Conservation (phyloP, 2,113 vertebrate species). For the Miniopterus natalensis region DNA sequence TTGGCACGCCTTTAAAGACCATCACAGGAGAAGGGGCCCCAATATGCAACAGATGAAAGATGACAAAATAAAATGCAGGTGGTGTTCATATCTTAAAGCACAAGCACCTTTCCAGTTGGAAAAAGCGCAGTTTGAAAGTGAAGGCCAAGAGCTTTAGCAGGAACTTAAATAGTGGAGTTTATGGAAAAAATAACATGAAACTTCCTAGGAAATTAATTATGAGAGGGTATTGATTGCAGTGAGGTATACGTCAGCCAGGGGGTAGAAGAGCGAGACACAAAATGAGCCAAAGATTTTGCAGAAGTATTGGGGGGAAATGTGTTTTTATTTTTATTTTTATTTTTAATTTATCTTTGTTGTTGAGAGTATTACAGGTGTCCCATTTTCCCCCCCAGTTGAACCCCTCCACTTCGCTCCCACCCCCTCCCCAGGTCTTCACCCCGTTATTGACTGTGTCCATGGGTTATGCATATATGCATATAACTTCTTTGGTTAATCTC, state of each 20-base stretch:
- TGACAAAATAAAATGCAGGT: background rate
- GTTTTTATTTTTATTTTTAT: too few species aligned
- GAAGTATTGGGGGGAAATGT: background rate
- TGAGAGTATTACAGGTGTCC: too few species aligned
- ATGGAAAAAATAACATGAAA: background rate
- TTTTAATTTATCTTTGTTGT: too few species aligned
- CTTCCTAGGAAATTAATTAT: too few species aligned
- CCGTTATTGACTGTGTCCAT: too few species aligned
- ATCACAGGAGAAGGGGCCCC: background rate
- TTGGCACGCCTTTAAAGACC: background rate
- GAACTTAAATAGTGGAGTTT: background rate
- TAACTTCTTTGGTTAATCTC: too few species aligned
- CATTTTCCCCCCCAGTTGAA: too few species aligned
- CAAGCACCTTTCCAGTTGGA: background rate
- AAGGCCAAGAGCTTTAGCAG: background rate
- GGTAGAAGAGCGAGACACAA: background rate
- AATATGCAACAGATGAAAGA: background rate
- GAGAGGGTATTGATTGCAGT: too few species aligned
- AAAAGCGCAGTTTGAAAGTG: background rate
- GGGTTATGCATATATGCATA: too few species aligned
- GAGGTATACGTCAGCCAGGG: background rate
- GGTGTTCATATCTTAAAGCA: background rate
- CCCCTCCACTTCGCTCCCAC: too few species aligned
- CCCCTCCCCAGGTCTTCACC: too few species aligned
- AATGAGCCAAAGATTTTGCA: background rate